Evolutionary conservation across 2,797 vertebrate species (phyloP), one percentile per base, ranked within the genome.

Genomic region (Mormyrops boulengeri): DNA sequence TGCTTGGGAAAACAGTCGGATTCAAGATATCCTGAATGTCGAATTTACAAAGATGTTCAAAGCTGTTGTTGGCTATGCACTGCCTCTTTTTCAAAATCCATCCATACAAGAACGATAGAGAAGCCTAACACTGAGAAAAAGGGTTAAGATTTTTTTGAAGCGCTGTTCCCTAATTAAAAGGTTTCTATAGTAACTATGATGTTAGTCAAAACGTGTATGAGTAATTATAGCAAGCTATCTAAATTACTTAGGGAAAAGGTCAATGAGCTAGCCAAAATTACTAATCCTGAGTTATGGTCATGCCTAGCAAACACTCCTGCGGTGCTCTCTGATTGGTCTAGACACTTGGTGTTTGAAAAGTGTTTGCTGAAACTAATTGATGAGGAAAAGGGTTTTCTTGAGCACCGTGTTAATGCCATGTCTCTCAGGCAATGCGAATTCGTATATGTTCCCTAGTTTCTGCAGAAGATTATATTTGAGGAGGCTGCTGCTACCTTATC

Each of bases 201-300:
- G 53, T 57, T 85, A 85, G 38, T 85, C 22, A 85, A 50, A 49
- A 84, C 84, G 55, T 66, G 88, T 62, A 49, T 85, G 38, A 89
- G 80, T 89, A 34, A 89, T 57, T 89, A 62, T n/a, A 85, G n/a
- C n/a, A 47, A 85, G 57, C 38, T 30, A 89, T 85, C 22, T 88
- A 50, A 88, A 73, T 73, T 88, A 69, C 60, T 77, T 73, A 30
- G 34, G 41, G n/a, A 49, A 77, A 73, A 73, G 62, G 88, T 88
- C 60, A 73, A 88, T 73, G 88, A 60, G 77, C 52, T 84, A 60
- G 44, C 19, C 12, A 55, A 89, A 89, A 60, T 47, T 80, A 89
- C 77, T 30, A 85, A 77, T 89, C 26, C 34, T 85, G 50, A 62
- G 80, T 89, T 47, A 60, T 89, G 80, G 55, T 41, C 88, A 85